Evolutionary conservation across 2,888 invertebrate species (phyloP), one percentile per base, ranked within the genome.

Genomic region (Thymelicus sylvestris): DNA sequence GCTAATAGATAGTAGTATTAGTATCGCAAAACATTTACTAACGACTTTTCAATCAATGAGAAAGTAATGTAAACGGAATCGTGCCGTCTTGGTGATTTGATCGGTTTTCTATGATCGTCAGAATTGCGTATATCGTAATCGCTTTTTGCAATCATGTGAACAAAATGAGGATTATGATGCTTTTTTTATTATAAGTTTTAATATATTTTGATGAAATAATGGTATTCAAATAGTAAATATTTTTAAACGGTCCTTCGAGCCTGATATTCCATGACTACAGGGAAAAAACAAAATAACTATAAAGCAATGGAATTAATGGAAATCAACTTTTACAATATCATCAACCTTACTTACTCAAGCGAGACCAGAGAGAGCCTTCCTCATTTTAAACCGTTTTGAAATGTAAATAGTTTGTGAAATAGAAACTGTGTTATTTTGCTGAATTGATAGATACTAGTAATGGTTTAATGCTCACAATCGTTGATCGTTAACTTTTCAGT

Each of bases 51-150:
- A 77, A 75, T 80, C 78, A 81, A 75, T 74, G 80, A 82, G 84
- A 85, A 86, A 83, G 83, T 79, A 75, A 78, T 74, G 75, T 74
- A 75, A 80, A 75, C 71, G 73, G 76, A 77, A 74, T 79, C 57
- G 72, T 70, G 72, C 71, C 66, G 65, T 71, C 71, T 59, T 62
- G 15, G 59, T n/a, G 59, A n/a, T 59, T 59, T 38, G 66, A 71
- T 69, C 59, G 62, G 52, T 39, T 57, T 71, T 63, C 52, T 75
- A 74, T 75, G 66, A 75, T 75, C 60, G 66, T 74, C 72, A 67
- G 67, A 67, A 67, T 66, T 68, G 66, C 62, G 7, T 55, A 65
- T 24, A 67, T 65, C n/a, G n/a, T n/a, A n/a, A n/a, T n/a, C 61
- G 65, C 57, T 65, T 72, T 72, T 72, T 68, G 61, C 47, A 7